Percentiles rank a stretch among this genome's conserved stretches.
Evolutionary conservation across 2,797 vertebrate species (phyloP).

Genomic region (Sphaeramia orbicularis): DNA sequence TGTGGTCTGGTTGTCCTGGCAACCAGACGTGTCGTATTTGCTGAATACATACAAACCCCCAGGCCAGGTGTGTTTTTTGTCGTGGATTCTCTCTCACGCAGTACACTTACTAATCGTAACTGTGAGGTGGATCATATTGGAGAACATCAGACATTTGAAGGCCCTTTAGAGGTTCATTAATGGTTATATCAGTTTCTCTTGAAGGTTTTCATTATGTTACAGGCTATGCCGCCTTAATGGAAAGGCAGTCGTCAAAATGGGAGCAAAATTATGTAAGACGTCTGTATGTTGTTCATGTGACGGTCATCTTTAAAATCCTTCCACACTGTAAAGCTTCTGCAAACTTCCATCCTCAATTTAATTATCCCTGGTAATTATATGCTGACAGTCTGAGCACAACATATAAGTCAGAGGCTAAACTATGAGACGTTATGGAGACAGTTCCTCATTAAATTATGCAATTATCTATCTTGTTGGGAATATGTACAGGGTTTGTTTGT

Average conservation of each 20-base stretch:
- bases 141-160: neutral
- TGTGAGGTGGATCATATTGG: neutral
- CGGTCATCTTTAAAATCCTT: conserved; percentile 3
- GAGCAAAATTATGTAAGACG: conserved; percentile 2
- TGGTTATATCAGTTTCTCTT: neutral
- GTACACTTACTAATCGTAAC: conserved; percentile 10
- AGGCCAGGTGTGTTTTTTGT: conserved; percentile 2
- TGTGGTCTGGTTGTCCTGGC: conserved; percentile 49
- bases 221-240: neutral
- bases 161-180: neutral
- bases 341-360: neutral
- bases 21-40: conserved; percentile 36
- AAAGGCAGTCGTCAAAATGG: neutral
- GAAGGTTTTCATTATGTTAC: neutral
- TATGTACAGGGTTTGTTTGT: neutral
- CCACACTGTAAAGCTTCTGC: neutral
- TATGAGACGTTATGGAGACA: neutral
- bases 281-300: conserved; percentile 5
- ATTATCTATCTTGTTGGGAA: neutral
- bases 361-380: conserved; percentile 4
- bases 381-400: neutral
- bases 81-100: neutral
- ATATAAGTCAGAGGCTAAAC: neutral
- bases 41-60: conserved; percentile 12
- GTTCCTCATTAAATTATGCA: conserved; percentile 5